Evolutionary conservation across 2,797 vertebrate genomes (phyloP).

Genomic region (Pangasius krempfi): DNA sequence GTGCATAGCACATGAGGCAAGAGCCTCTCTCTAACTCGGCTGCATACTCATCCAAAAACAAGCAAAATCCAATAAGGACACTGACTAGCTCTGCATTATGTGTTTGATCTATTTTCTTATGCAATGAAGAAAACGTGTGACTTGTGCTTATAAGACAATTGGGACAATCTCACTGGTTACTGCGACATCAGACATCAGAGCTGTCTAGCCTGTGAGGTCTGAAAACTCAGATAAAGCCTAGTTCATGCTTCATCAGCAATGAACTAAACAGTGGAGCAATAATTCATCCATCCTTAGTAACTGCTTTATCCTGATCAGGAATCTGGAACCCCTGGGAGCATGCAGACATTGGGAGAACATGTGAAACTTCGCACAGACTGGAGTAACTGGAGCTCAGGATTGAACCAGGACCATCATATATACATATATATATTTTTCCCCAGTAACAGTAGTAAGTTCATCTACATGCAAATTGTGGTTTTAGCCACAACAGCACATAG

Average conservation of each 20-base stretch:
- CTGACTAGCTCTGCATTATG: neutral
- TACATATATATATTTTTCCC: neutral
- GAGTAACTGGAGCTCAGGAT: neutral
- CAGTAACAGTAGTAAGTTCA: neutral
- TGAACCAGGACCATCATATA: neutral
- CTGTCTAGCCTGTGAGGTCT: neutral
- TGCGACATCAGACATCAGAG: neutral
- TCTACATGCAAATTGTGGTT: neutral
- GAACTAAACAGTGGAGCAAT: neutral
- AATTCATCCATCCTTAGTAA: neutral
- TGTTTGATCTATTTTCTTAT: conserved; percentile 10
- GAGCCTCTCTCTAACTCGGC: neutral
- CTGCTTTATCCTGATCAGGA: neutral
- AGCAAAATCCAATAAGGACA: neutral
- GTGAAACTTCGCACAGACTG: neutral
- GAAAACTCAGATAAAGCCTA: neutral
- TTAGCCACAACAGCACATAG: too few relatives aligned
- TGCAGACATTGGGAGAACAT: neutral
- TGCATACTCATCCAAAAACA: conserved; percentile 14
- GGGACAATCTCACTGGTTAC: neutral
- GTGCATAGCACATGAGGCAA: conserved; percentile 14
- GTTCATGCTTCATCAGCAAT: neutral
- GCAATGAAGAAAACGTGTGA: neutral
- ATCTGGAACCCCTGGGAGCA: neutral
- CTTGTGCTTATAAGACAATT: neutral